Percentiles rank a stretch among this genome's conserved stretches.
These are phyloP conservation scores for Micronisus gabar DNA, from an alignment of 2,113 vertebrate genomes.

Conservation along the genomic window DNA sequence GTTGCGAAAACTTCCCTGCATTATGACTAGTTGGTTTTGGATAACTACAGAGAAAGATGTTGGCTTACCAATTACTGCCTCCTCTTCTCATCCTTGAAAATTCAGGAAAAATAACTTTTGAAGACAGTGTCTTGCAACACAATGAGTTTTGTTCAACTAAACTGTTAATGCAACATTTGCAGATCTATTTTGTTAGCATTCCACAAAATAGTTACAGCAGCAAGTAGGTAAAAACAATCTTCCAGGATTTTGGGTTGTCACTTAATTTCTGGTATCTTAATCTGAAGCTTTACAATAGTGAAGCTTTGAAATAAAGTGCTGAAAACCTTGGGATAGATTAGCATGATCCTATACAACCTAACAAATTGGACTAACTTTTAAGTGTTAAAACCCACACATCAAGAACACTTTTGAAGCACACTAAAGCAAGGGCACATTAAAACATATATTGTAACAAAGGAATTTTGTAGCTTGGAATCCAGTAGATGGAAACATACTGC, in stretches of 20 bases:
- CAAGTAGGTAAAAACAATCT: background rate
- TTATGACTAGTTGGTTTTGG: background rate
- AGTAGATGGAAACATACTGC: fast-evolving
- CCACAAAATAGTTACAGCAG: background rate
- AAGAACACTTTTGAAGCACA: background rate
- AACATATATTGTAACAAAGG: background rate
- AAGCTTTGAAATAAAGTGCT: background rate
- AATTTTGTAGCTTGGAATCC: background rate
- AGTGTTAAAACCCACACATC: background rate
- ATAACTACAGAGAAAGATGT: background rate
- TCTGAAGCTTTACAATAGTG: background rate
- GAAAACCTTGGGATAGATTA: background rate
- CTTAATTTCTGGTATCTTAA: background rate
- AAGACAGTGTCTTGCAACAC: background rate
- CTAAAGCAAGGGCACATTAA: background rate
- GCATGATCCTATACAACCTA: background rate
- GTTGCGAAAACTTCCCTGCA: background rate
- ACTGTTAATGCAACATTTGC: background rate
- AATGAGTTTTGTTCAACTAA: background rate
- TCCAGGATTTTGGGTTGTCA: background rate
- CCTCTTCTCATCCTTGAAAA: background rate
- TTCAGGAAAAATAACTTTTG: background rate
- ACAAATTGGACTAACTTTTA: background rate
- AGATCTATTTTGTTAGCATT: background rate
- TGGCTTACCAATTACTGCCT: background rate